Evolutionary conservation across 2,113 vertebrate genomes (phyloP).

Genomic region (Chloroceryle aenea): DNA sequence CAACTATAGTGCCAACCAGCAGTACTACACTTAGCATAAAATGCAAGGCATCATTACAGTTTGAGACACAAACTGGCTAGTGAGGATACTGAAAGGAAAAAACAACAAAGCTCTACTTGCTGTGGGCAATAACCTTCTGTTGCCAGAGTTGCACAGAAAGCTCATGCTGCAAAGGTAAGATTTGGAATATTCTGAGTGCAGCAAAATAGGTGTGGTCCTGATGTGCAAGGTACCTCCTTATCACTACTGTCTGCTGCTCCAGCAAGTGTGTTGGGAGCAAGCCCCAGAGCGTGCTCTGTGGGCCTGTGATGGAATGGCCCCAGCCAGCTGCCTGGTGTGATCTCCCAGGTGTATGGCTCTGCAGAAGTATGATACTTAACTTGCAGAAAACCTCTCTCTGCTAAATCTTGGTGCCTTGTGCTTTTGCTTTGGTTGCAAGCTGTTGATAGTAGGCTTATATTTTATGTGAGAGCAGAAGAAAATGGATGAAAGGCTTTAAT

Average conservation of each 20-base stretch:
- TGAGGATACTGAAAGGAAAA: not conserved
- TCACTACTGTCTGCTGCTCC: not conserved
- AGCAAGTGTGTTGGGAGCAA: not conserved
- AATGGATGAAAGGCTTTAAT: not conserved
- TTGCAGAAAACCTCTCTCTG: not conserved
- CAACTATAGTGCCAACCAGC: not conserved
- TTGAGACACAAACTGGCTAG: not conserved
- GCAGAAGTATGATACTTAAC: not conserved
- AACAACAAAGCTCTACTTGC: not conserved
- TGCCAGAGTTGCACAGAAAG: not conserved
- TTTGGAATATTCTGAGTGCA: not conserved
- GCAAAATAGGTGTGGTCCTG: not conserved
- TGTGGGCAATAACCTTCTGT: not conserved
- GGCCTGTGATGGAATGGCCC: not conserved
- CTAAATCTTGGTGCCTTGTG: not conserved
- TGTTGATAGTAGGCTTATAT: not conserved
- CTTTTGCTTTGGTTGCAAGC: not conserved
- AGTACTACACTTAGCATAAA: not conserved
- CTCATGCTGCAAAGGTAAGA: not conserved
- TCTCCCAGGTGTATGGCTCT: rapidly evolving
- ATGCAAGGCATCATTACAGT: not conserved
- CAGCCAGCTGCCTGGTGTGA: not conserved
- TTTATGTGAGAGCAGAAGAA: not conserved
- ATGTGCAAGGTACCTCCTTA: not conserved
- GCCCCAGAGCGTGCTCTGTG: rapidly evolving